Conservation (phyloP, 2,113 vertebrate genomes). For the Alligator sinensis region DNA sequence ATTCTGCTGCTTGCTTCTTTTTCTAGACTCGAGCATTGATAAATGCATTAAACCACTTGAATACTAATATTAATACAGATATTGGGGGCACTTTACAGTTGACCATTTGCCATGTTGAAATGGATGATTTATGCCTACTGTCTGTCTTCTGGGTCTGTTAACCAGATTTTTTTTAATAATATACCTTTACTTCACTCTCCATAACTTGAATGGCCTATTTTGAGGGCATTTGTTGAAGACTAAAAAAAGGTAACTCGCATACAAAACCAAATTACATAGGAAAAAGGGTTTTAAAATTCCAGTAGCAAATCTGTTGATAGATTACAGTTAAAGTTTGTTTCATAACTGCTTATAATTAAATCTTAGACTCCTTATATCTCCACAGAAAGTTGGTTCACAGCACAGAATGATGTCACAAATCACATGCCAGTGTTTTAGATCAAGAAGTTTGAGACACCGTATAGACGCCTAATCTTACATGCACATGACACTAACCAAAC, state of each 20-base stretch:
- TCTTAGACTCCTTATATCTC: not conserved
- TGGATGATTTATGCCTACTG: not conserved
- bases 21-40: not conserved
- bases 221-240: not conserved
- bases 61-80: not conserved
- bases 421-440: not conserved
- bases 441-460: not conserved
- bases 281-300: not conserved
- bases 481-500: not conserved
- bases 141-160: not conserved
- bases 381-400: not conserved
- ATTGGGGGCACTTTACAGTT: not conserved
- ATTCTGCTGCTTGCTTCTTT: not conserved
- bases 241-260: not conserved
- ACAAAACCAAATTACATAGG: not conserved
- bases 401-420: fast-evolving
- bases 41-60: not conserved
- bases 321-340: not conserved
- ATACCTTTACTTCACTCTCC: not conserved
- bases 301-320: no score
- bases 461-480: not conserved
- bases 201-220: not conserved
- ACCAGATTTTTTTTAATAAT: not conserved
- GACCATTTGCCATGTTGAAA: not conserved
- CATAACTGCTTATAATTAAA: not conserved